Evolutionary conservation across 2,888 invertebrate genomes (phyloP), one percentile per base, ranked within the genome.

Genomic region (Branchipolynoe longqiensis): DNA sequence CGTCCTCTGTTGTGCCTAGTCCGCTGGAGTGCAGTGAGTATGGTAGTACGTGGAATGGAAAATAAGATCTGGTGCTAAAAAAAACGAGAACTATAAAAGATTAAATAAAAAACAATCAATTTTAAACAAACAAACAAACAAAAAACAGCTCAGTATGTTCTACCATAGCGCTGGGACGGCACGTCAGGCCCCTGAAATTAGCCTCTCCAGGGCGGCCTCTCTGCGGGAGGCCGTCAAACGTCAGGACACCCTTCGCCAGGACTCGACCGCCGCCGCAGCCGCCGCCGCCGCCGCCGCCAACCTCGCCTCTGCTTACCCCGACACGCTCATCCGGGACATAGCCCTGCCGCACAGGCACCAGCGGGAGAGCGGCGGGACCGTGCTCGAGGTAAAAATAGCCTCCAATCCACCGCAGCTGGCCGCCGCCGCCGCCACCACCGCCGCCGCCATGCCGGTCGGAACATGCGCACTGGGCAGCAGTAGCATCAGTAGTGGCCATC

Each of bases 361-460:
- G n/a, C 69, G 69, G 14, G 69, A 69, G 69, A 38, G 38, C 69
- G 38, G 69, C 69, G 28, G 54, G 12, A 33, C 25, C 78, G 78
- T 78, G 59, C 59, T 78, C 36, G 84, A 84, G 74, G 84, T 84
- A 84, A 84, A 84, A 84, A 84, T 84, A 84, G 59, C 84, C 25
- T 36, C 84, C 74, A 84, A 74, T 84, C n/a, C n/a, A n/a, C 84
- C 84, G 38, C 58, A 54, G 69, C 48, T 38, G 36, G 48, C 48
- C 48, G 48, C 48, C 48, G n/a, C n/a, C n/a, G 28, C 22, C n/a
- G n/a, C 56, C 18, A 56, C 62, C 12, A 12, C 28, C 40, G 25
- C 62, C 33, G 38, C 41, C 28, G 83, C 25, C 31, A 62, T 36
- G 36, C 36, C 38, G 33, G 82, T 31, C 22, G 82, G 56, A 12